Base-by-base conservation (phyloP, 64 coral and sea anemone genomes). In the Hydrozoanthus tunicans region DNA sequence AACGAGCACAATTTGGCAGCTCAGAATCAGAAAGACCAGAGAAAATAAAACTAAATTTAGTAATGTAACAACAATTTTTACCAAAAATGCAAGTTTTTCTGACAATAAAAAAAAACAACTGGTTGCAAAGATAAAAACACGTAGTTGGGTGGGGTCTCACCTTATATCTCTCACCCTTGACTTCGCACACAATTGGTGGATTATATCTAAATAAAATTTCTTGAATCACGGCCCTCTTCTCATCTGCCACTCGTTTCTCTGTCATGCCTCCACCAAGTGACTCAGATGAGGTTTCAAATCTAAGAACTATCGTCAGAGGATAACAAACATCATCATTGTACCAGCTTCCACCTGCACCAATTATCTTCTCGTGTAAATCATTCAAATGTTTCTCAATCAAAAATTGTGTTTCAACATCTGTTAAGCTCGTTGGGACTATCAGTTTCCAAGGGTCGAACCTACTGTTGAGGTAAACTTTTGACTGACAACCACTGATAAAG, bases 381-480 rank as follows among this genome's bases (percentile, higher is more conserved):
- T 88, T 88, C 84, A 88, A 51, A 61, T 88, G 84, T 59, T 74
- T 74, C 51, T 88, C 84, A 61, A 88, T 73, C 12, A 25, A 74
- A 70, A 88, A 88, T 24, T 88, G 84, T 9, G 84, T 74, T 25
- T 88, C 84, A 58, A 88, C 23, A 60, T n/a, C 68, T 74, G 84
- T 88, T 10, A 75, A 73, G 20, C 69, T 75, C 7, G 84, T 74
- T 23, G 70, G 84, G 9, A 88, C 74, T 51, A 88, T 59, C 6
- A 88, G 68, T 12, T 14, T 23, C 84, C 84, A 88, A 8, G 69
- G 84, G n/a, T 69, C 81, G 17, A 23, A 7, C 32, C 15, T 67
- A 17, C 24, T 88, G 6, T 70, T 59, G 10, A 70, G 25, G 53
- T 88, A 88, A 10, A 73, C 69, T 26, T 70, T 24, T 0, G 69